A percentile compares a stretch with the other conserved stretches of the same genome.
Conservation (phyloP, 2,888 invertebrate genomes). For the Cryptus viduatorius region DNA sequence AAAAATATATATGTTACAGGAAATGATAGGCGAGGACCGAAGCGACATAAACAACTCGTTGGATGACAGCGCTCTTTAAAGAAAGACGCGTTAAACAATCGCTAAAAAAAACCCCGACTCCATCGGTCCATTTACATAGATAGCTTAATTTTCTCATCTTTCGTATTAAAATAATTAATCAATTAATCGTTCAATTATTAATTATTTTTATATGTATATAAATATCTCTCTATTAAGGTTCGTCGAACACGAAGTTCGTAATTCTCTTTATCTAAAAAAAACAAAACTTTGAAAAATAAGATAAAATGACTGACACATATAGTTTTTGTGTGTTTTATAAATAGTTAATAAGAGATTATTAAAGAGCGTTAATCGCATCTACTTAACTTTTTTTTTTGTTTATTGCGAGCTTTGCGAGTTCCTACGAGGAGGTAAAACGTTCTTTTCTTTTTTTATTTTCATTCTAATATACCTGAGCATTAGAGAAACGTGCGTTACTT, state of each 20-base stretch:
- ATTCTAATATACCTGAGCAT: constrained; percentile 61
- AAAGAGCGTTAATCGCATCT: constrained; percentile 53
- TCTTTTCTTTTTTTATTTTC: constrained; percentile 34
- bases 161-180: constrained; percentile 25
- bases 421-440: constrained; percentile 64
- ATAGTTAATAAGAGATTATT: constrained; percentile 43
- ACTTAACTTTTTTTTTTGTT: constrained; percentile 15
- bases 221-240: constrained; percentile 42
- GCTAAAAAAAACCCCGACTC: constrained; percentile 7
- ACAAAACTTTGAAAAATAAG: constrained; percentile 54
- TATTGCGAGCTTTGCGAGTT: constrained; percentile 68
- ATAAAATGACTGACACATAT: constrained; percentile 64
- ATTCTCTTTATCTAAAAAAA: constrained; percentile 34
- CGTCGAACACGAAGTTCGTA: constrained; percentile 18
- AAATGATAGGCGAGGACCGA: constrained; percentile 88
- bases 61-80: constrained; percentile 79
- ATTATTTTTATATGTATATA: constrained; percentile 47
- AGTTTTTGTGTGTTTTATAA: constrained; percentile 50
- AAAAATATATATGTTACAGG: constrained; percentile 84
- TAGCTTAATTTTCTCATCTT: constrained; percentile 38
- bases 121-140: constrained; percentile 28
- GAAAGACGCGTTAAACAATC: constrained; percentile 53
- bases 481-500: constrained; percentile 58
- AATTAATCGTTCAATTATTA: constrained; percentile 28
- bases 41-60: constrained; percentile 82